Evolutionary conservation across 2,888 invertebrate species (phyloP).

Genomic region (Sarcophaga caerulescens): DNA sequence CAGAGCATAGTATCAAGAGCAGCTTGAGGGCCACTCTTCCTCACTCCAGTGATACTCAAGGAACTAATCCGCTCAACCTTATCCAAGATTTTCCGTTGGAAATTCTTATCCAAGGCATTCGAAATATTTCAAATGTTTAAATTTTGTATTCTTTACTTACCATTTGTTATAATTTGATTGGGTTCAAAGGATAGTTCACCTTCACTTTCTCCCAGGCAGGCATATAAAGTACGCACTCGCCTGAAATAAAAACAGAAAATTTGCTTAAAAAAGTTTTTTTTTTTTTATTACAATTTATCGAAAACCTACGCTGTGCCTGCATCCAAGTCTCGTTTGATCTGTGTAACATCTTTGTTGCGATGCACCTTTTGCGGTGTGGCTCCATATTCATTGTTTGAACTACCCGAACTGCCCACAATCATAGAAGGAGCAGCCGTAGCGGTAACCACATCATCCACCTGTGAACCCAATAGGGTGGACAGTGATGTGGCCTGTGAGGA

Average conservation of each 20-base stretch:
- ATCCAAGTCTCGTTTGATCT: conserved; percentile 80
- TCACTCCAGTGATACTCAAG: too few species aligned
- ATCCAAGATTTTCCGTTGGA: too few species aligned
- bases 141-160: conserved; percentile 82
- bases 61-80: too few species aligned
- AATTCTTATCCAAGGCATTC: too few species aligned
- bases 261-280: too few species aligned
- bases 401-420: conserved; percentile 73
- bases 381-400: conserved; percentile 66
- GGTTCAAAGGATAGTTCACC: conserved; percentile 99
- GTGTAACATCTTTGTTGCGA: conserved; percentile 82
- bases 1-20: too few species aligned
- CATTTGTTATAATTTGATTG: conserved; percentile 98
- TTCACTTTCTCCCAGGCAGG: conserved; percentile 97
- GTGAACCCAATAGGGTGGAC: conserved; percentile 75
- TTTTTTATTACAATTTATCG: too few species aligned
- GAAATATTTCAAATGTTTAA: too few species aligned
- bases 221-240: conserved; percentile 96
- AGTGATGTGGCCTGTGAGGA: conserved; percentile 77
- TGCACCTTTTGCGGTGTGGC: conserved; percentile 83
- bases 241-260: conserved; percentile 82
- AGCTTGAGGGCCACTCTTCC: too few species aligned
- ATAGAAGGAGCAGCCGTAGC: conserved; percentile 77
- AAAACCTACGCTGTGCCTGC: conserved; percentile 80
- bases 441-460: conserved; percentile 78